Conservation (phyloP, 37 sponge, comb jelly and placozoan species). For the Hexactinellida sp. region DNA sequence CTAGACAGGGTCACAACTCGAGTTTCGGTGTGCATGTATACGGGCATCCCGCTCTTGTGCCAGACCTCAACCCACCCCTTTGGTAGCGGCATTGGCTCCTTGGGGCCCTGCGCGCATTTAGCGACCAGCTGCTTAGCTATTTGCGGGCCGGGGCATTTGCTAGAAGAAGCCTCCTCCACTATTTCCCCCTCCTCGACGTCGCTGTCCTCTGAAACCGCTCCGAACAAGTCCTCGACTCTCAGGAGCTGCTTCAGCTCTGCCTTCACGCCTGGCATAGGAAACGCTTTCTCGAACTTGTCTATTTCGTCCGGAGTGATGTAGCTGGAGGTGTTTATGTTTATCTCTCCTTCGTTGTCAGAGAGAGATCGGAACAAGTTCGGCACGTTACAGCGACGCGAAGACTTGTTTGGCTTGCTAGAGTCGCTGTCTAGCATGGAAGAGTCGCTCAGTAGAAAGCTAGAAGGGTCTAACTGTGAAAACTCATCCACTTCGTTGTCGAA, state of each 20-base stretch:
- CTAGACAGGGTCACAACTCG: slow-evolving; percentile 29
- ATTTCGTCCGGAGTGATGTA: slow-evolving; percentile 1
- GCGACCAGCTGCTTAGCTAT: not conserved
- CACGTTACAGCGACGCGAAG: not conserved
- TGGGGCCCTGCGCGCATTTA: not conserved
- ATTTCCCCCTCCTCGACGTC: not conserved
- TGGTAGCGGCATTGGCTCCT: slow-evolving; percentile 28
- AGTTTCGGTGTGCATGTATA: slow-evolving; percentile 41
- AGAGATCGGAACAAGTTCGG: not conserved
- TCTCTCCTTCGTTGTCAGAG: slow-evolving; percentile 6
- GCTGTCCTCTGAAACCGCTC: not conserved
- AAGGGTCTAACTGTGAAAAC: not conserved
- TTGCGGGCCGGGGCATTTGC: not conserved
- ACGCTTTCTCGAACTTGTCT: not conserved
- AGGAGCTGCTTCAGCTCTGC: not conserved
- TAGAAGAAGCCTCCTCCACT: not conserved
- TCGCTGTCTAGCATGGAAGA: not conserved
- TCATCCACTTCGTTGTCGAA: not conserved
- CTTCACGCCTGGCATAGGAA: not conserved
- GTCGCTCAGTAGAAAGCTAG: not conserved
- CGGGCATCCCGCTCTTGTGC: slow-evolving; percentile 35
- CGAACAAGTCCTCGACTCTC: not conserved
- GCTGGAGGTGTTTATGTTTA: not conserved
- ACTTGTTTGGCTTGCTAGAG: not conserved
- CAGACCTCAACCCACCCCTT: slow-evolving; percentile 37